Evolutionary conservation across 2,113 vertebrate species (phyloP), one percentile per base, ranked within the genome.

Genomic region (Thamnaconus septentrionalis): DNA sequence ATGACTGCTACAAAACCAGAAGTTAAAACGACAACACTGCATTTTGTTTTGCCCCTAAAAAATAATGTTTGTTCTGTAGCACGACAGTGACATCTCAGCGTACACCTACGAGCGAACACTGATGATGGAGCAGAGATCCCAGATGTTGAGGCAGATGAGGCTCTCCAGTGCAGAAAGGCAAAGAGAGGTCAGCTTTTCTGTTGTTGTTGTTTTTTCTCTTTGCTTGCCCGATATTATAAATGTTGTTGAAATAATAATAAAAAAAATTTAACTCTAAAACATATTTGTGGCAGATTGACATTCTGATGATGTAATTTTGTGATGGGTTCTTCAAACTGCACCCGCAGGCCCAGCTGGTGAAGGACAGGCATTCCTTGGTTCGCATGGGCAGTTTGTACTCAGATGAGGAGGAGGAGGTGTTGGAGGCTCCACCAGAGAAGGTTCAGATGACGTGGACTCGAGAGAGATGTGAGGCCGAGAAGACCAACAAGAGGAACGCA

Each of bases 51-150:
- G 6, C n/a, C 10, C 18, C 11, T 7, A 45, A 45, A 45, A 5
- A 12, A 12, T 52, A 18, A 6, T 43, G 12, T 9, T 41, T 69
- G 81, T 42, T 31, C 18, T 31, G 18, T 61, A 99, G 97, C 94
- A 98, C 43, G 93, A 98, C 75, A 98, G 96, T 5, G 97, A 99
- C 87, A 98, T 99, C 72, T 98, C 97, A 5, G 97, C 97, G 0
- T 99, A 99, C 74, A 98, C 97, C 3, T 99, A 99, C 0, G 97
- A 99, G 86, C 91, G 97, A 41, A 99, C 97, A 0, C 83, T 99
- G 78, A 99, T 99, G 97, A 99, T 99, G 97, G 97, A 99, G 76
- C 97, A 99, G 86, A 92, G 97, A 69, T 98, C 97, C 56, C 96
- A 99, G 86, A 99, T 99, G 97, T 83, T 99, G 79, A 92, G 93